Base-by-base conservation (phyloP, 2,888 invertebrate species). In the Drosophila recens region DNA sequence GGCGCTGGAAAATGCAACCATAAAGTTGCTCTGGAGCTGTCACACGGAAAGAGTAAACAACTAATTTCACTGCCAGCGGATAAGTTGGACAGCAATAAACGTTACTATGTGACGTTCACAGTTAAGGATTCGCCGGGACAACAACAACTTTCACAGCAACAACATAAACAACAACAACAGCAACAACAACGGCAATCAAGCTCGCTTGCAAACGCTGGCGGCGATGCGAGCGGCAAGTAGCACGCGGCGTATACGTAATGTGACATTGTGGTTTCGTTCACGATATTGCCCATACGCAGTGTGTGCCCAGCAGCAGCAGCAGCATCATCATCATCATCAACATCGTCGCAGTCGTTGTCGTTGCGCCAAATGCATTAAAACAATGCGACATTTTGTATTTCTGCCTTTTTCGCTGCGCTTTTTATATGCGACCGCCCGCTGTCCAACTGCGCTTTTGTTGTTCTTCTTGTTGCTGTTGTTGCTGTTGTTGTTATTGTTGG, bases 41-140 rank as follows among this genome's bases (percentile, higher is more conserved):
- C 96, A 61, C 97, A 97, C 86, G 97, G 97, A 45, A 95, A 95
- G 62, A 97, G 96, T 90, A 96, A 96, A 90, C 97, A 97, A 92
- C 94, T 97, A 78, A 97, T 97, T 90, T 96, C 97, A 85, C 94
- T 98, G 92, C 98, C 98, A 58, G 96, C 97, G 20, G 97, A 97
- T 90, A 95, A 95, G 91, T 93, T 98, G 86, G 97, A 98, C 92
- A 96, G 96, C 90, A 97, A 96, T 91, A 98, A 97, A 93, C 94
- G 97, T 90, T 98, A 98, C 93, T 97, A 97, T 92, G 97, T 98
- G 68, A 98, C 97, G 54, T 97, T 98, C 91, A 97, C 97, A 34
- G 97, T 98, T 4, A 97, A 97, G 92, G 97, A 97, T 56, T 85
- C 92, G 15, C 82, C 85, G 36, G 80, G 82, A 10, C 72, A 74